Conservation (phyloP, 2,888 invertebrate genomes). For the Eulithis testata region DNA sequence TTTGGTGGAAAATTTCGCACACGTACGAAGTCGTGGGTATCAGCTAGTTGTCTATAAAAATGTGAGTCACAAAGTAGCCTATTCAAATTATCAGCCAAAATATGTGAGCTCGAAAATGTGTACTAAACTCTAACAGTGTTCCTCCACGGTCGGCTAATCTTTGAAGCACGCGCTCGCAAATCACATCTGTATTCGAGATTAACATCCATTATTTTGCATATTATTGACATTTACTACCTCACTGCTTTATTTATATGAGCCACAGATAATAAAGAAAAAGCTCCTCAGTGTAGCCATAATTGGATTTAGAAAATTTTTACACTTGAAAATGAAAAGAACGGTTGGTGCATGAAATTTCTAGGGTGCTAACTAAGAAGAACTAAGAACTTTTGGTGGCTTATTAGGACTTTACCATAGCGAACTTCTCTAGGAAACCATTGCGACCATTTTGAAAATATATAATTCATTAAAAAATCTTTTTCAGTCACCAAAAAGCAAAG, state of each 20-base stretch:
- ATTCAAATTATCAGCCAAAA: slow-evolving; percentile 25
- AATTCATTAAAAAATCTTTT: too few relatives aligned
- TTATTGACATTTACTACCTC: slow-evolving; percentile 84
- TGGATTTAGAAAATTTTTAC: too few relatives aligned
- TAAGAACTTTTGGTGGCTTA: too few relatives aligned
- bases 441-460: too few relatives aligned
- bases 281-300: slow-evolving; percentile 2
- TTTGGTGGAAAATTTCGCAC: too few relatives aligned
- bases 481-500: too few relatives aligned
- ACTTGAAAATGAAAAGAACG: too few relatives aligned
- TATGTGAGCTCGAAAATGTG: slow-evolving; percentile 31
- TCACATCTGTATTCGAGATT: slow-evolving; percentile 76
- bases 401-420: too few relatives aligned
- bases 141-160: slow-evolving; percentile 68
- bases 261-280: slow-evolving; percentile 5
- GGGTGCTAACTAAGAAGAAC: too few relatives aligned
- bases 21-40: too few relatives aligned
- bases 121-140: slow-evolving; percentile 32
- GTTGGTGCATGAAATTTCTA: too few relatives aligned
- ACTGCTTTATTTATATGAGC: slow-evolving; percentile 77
- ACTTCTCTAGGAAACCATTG: too few relatives aligned
- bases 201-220: slow-evolving; percentile 83
- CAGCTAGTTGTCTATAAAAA: not conserved
- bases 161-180: slow-evolving; percentile 78
- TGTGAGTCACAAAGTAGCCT: slow-evolving; percentile 26